A percentile compares a stretch with the other conserved stretches of the same genome.
These are phyloP conservation scores for Pristiophorus japonicus DNA, from an alignment of 2,113 vertebrate species.

Conservation along the genomic window DNA sequence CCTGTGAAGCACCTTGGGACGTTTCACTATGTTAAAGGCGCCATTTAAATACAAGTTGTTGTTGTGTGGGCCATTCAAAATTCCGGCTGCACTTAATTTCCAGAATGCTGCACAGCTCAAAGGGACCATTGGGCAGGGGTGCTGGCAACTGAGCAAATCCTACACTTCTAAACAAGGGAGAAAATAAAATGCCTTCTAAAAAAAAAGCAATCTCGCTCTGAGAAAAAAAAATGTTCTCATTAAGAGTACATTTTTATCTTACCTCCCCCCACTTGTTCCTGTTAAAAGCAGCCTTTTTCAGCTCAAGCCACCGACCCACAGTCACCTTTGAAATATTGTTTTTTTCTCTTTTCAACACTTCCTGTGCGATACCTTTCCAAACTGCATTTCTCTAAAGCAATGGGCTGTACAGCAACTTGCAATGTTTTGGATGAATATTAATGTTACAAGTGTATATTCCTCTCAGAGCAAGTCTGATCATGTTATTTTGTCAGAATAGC, in stretches of 20 bases:
- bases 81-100: too few relatives aligned
- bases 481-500: neutral
- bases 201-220: neutral
- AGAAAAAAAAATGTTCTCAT: neutral
- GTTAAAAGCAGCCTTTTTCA: neutral
- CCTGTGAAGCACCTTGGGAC: too few relatives aligned
- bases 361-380: neutral
- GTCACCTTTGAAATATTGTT: neutral
- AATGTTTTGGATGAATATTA: neutral
- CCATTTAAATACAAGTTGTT: too few relatives aligned
- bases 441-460: too few relatives aligned
- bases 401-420: neutral
- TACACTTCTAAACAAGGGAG: neutral
- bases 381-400: neutral
- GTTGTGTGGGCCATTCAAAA: too few relatives aligned
- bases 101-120: too few relatives aligned
- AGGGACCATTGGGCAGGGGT: too few relatives aligned
- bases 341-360: neutral
- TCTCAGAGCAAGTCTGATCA: neutral
- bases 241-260: neutral
- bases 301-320: neutral
- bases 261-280: neutral
- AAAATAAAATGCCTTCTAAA: neutral
- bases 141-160: neutral
- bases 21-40: too few relatives aligned